Evolutionary conservation across 2,113 vertebrate genomes (phyloP).

Genomic region (Suncus etruscus): DNA sequence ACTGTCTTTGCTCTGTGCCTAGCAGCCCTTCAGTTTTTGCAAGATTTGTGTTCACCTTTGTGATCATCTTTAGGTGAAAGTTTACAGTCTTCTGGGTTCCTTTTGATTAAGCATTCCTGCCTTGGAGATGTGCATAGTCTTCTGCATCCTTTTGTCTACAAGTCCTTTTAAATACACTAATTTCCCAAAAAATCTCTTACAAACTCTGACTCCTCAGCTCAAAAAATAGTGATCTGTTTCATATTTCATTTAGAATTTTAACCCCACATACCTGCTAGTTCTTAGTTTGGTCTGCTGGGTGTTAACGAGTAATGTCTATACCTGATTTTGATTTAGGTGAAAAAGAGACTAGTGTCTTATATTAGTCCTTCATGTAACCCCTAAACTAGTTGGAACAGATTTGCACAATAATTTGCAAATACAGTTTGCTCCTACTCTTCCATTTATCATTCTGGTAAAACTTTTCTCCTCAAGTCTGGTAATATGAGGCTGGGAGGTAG

Average conservation of each 20-base stretch:
- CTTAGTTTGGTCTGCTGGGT: not conserved
- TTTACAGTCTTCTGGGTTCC: not conserved
- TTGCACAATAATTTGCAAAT: not conserved
- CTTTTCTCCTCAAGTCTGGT: not conserved
- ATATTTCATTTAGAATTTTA: not conserved
- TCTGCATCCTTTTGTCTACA: not conserved
- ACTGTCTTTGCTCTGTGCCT: not conserved
- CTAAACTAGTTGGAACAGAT: not conserved
- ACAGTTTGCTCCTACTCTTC: not conserved
- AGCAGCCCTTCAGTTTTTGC: not conserved
- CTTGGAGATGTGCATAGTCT: not conserved
- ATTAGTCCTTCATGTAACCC: not conserved
- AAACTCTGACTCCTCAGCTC: not conserved
- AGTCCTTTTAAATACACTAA: conserved; percentile 6
- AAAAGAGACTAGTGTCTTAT: not conserved
- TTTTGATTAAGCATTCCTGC: not conserved
- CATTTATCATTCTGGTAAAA: not conserved
- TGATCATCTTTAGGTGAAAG: not conserved
- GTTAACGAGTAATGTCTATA: not conserved
- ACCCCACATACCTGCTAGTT: not conserved
- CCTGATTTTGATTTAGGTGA: not conserved
- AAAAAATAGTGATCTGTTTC: not conserved
- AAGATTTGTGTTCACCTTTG: not conserved
- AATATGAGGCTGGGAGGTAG: too few species aligned
- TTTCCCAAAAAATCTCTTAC: conserved; percentile 6